Conservation (phyloP, 2,888 invertebrate genomes). For the Bombylius major region DNA sequence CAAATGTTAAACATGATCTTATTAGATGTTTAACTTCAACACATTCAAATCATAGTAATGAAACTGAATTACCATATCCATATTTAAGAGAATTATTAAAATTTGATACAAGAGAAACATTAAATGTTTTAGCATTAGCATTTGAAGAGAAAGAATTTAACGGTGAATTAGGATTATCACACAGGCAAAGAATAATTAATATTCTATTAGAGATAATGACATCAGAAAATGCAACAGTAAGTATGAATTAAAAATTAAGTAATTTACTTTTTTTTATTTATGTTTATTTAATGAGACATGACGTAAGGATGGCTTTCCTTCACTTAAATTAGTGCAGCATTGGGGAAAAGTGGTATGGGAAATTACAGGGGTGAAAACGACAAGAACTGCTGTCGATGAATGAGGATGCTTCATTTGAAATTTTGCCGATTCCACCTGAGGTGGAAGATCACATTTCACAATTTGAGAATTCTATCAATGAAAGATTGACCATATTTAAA, state of each 20-base stretch:
- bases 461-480: too few species aligned
- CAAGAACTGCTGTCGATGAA: too few species aligned
- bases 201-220: constrained; percentile 64
- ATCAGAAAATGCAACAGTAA: constrained; percentile 51
- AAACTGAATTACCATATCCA: constrained; percentile 54
- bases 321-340: neutral
- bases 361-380: too few species aligned
- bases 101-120: constrained; percentile 73
- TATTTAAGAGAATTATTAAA: constrained; percentile 59
- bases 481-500: too few species aligned
- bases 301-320: neutral
- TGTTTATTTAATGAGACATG: neutral
- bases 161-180: constrained; percentile 54
- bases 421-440: too few species aligned
- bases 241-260: constrained; percentile 18
- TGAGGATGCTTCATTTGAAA: too few species aligned
- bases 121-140: constrained; percentile 73
- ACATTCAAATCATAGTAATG: constrained; percentile 49
- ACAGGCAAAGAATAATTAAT: constrained; percentile 64
- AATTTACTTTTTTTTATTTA: neutral
- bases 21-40: constrained; percentile 54
- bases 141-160: constrained; percentile 71
- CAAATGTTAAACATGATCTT: constrained; percentile 60
- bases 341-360: too few species aligned
- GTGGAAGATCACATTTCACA: too few species aligned